phyloP scores from a whole-genome alignment of 1,140 invertebrate species.

The Leptopilina boulardi region DNA sequence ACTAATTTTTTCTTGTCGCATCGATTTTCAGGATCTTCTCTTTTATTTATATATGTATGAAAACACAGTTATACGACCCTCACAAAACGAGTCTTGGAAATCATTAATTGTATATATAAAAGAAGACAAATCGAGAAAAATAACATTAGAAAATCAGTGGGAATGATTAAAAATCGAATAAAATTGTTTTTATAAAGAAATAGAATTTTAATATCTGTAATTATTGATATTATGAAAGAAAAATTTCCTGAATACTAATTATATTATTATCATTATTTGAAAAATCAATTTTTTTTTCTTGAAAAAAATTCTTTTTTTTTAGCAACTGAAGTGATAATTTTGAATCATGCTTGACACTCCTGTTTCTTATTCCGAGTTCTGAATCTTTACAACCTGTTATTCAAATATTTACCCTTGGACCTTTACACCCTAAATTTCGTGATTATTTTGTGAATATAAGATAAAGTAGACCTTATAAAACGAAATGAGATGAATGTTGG shows the following conservation, averaged over 20 bases:
- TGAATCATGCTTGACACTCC: not conserved
- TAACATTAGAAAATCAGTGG: not conserved
- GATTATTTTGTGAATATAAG: not conserved
- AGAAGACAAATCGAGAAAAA: not conserved
- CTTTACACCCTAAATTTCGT: constrained; percentile 15
- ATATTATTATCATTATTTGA: not conserved
- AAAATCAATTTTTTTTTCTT: too few relatives aligned
- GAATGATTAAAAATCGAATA: too few relatives aligned
- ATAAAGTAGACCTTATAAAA: constrained; percentile 27
- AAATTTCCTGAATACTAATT: not conserved
- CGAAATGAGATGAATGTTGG: constrained; percentile 48
- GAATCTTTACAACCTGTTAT: constrained; percentile 11
- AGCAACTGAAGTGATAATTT: not conserved
- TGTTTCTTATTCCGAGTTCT: not conserved
- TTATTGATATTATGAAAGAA: not conserved
- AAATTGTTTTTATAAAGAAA: too few relatives aligned
- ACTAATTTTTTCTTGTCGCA: constrained; percentile 15
- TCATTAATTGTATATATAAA: not conserved
- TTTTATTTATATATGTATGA: not conserved
- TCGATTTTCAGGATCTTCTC: constrained; percentile 8
- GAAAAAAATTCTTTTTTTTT: not conserved
- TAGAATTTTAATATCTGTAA: too few relatives aligned
- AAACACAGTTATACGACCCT: constrained; percentile 29
- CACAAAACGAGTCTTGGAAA: constrained; percentile 29
- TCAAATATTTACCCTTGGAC: constrained; percentile 11